These are phyloP conservation scores for Darevskia mixta DNA, from an alignment of 2,797 vertebrate species.

Conservation along the genomic window DNA sequence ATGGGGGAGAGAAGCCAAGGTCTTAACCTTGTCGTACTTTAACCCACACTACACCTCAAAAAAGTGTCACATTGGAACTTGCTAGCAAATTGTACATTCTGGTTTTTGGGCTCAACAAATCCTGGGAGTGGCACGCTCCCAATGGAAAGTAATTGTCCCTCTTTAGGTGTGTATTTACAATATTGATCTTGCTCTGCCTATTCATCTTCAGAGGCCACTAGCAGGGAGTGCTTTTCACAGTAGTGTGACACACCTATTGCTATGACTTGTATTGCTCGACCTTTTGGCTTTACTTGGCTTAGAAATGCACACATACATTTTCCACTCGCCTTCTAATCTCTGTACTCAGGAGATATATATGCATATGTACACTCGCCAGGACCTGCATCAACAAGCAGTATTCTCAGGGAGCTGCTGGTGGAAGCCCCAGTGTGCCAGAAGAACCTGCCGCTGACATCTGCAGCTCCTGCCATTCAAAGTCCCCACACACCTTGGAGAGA, in stretches of 20 bases:
- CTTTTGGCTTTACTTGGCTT: not conserved
- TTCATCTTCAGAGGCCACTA: not conserved
- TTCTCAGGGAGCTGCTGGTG: no score
- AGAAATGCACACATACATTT: not conserved
- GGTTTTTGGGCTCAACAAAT: constrained; percentile 1
- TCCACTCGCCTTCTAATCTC: not conserved
- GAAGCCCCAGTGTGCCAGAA: no score
- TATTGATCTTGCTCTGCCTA: not conserved
- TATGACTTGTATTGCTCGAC: not conserved
- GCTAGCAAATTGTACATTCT: not conserved
- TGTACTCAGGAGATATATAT: not conserved
- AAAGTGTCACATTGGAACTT: not conserved
- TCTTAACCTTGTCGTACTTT: not conserved
- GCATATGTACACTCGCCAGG: not conserved
- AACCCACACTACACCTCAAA: not conserved
- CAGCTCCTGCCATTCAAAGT: not conserved
- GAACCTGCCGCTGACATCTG: no score
- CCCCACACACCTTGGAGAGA: not conserved
- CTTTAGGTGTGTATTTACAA: not conserved
- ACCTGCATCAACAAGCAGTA: no score
- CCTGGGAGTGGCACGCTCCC: not conserved
- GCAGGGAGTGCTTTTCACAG: not conserved
- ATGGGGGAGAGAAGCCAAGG: not conserved
- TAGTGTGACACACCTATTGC: not conserved
- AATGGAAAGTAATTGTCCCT: not conserved